Evolutionary conservation across 1,140 invertebrate species (phyloP).

Genomic region (Drosophila rufa): DNA sequence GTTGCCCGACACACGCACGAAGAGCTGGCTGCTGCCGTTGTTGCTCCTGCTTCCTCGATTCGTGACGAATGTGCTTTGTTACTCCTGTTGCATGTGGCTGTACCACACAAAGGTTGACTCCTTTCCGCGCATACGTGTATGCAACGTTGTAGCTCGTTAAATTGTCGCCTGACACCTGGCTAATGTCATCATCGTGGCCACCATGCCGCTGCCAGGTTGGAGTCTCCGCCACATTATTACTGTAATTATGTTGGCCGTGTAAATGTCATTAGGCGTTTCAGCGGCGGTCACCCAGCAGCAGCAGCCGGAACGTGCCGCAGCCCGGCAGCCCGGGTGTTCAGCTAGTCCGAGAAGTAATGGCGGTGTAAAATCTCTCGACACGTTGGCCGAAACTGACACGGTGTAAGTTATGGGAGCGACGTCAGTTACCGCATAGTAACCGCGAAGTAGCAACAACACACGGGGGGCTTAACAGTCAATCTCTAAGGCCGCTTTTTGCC

Average conservation of each 20-base stretch:
- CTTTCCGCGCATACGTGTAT: slow-evolving; percentile 65
- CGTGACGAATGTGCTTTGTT: slow-evolving; percentile 76
- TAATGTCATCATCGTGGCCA: slow-evolving; percentile 71
- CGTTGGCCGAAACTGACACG: slow-evolving; percentile 47
- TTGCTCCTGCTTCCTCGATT: slow-evolving; percentile 48
- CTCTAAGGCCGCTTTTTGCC: no score
- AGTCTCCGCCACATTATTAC: slow-evolving; percentile 76
- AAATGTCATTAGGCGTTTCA: slow-evolving; percentile 80
- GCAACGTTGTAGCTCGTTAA: slow-evolving; percentile 65
- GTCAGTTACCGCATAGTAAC: slow-evolving; percentile 1
- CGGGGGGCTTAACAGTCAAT: background rate
- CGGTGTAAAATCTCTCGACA: slow-evolving; percentile 52
- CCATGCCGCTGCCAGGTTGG: slow-evolving; percentile 7
- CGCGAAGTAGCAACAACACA: background rate
- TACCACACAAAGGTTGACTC: slow-evolving; percentile 53
- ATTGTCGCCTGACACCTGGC: slow-evolving; percentile 81
- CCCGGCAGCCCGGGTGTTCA: background rate
- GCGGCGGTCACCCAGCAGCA: slow-evolving; percentile 23
- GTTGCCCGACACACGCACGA: slow-evolving; percentile 67
- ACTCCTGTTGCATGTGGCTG: slow-evolving; percentile 58
- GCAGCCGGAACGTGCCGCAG: slow-evolving; percentile 47
- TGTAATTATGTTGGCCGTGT: slow-evolving; percentile 81
- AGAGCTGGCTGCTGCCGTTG: slow-evolving; percentile 23
- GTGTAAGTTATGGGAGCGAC: slow-evolving; percentile 20
- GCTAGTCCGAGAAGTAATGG: background rate